phyloP scores from a whole-genome alignment of 2,888 invertebrate species.

The Chesias legatella region DNA sequence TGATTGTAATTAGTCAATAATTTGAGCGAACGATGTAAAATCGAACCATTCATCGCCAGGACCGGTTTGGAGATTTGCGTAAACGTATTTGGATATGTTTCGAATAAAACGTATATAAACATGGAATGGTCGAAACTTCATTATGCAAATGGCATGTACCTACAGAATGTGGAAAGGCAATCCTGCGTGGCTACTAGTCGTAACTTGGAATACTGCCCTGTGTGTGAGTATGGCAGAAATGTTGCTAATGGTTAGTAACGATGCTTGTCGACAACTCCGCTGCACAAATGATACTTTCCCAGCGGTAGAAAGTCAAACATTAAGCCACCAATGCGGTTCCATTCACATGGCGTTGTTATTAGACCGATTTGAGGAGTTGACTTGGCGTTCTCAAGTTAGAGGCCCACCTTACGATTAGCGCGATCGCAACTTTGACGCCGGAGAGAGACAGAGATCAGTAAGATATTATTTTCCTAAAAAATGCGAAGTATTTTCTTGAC shows the following conservation, averaged over 20 bases:
- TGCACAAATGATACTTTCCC: constrained; percentile 69
- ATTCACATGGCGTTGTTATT: constrained; percentile 65
- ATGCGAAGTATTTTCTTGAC: no score
- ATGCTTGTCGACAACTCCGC: constrained; percentile 51
- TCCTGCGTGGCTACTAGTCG: constrained; percentile 31
- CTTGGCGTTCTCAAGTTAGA: no score
- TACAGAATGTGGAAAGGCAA: constrained; percentile 42
- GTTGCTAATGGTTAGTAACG: constrained; percentile 57
- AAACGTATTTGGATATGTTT: constrained; percentile 30
- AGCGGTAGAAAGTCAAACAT: constrained; percentile 72
- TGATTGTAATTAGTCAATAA: constrained; percentile 39
- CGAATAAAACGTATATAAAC: constrained; percentile 13
- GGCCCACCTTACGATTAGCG: no score
- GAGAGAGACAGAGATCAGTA: no score
- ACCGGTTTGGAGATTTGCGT: constrained; percentile 34
- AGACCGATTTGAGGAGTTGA: constrained; percentile 46
- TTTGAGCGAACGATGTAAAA: constrained; percentile 40
- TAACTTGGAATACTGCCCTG: constrained; percentile 39
- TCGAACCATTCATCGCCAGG: constrained; percentile 34
- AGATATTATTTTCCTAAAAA: no score
- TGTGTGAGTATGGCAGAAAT: constrained; percentile 50
- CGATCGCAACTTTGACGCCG: no score
- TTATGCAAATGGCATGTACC: constrained; percentile 45
- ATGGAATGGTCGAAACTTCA: constrained; percentile 31
- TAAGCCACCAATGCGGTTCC: constrained; percentile 53